Conservation (phyloP, 2,888 invertebrate species). For the Ochropacha duplaris region DNA sequence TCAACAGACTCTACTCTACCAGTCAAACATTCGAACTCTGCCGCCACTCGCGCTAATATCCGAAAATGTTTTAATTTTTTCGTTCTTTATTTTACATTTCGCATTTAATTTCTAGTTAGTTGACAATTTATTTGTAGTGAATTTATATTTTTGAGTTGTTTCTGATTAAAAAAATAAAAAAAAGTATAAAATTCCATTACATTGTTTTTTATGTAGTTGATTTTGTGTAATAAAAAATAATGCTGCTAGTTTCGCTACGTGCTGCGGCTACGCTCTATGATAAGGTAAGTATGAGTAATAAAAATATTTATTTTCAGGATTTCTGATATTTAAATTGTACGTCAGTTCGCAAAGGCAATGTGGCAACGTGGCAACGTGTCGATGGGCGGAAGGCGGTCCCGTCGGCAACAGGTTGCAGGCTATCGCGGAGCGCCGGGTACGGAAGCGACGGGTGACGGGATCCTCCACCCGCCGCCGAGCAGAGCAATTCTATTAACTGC, state of each 20-base stretch:
- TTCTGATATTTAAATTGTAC: not conserved
- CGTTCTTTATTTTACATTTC: slow-evolving; percentile 57
- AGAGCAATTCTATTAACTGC: slow-evolving; percentile 68
- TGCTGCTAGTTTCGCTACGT: slow-evolving; percentile 19
- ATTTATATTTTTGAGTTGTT: slow-evolving; percentile 48
- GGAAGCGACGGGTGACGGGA: slow-evolving; percentile 31
- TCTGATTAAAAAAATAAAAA: slow-evolving; percentile 22
- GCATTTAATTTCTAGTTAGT: slow-evolving; percentile 44
- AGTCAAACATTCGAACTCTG: slow-evolving; percentile 53
- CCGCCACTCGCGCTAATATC: slow-evolving; percentile 67
- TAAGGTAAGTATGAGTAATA: slow-evolving; percentile 36
- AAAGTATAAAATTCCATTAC: slow-evolving; percentile 33
- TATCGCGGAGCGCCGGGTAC: slow-evolving; percentile 47
- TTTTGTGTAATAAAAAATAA: slow-evolving; percentile 58
- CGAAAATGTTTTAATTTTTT: slow-evolving; percentile 47
- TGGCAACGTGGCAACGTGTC: slow-evolving; percentile 10
- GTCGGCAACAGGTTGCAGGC: slow-evolving; percentile 77
- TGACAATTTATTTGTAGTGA: slow-evolving; percentile 57
- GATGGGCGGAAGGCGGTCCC: slow-evolving; percentile 81
- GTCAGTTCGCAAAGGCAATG: slow-evolving; percentile 15
- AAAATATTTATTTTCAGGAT: slow-evolving; percentile 14
- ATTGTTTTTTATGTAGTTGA: slow-evolving; percentile 60
- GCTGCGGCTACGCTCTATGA: slow-evolving; percentile 6
- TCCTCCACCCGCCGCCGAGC: slow-evolving; percentile 53
- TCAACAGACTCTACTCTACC: slow-evolving; percentile 42